phyloP scores from a whole-genome alignment of 2,113 vertebrate species.

The Rutilus rutilus region DNA sequence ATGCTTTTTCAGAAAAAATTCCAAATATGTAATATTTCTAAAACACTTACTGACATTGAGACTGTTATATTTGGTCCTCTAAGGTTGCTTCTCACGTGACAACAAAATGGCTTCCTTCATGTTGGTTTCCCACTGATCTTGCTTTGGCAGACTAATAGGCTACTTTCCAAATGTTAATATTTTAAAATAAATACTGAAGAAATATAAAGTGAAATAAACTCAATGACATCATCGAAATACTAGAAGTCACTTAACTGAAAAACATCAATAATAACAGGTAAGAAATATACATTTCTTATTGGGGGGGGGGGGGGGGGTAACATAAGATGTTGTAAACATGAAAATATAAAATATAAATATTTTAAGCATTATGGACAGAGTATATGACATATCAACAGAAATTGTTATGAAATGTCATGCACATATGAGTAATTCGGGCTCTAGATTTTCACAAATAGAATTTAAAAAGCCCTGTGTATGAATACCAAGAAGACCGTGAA shows the following conservation, averaged over 20 bases:
- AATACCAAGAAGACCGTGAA: not conserved
- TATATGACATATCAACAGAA: not conserved
- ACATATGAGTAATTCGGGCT: not conserved
- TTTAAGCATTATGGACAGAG: not conserved
- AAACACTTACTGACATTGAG: not conserved
- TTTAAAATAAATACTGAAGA: not conserved
- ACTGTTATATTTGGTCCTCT: not conserved
- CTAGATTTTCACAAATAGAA: not conserved
- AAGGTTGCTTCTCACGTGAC: not conserved
- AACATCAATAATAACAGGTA: not conserved
- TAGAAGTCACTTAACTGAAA: not conserved
- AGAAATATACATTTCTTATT: not conserved
- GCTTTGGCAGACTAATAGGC: not conserved
- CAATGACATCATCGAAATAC: not conserved
- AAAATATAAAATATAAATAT: not conserved
- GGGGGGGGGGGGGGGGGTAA: not conserved
- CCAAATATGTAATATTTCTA: not conserved
- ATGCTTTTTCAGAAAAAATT: not conserved
- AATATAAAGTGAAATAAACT: not conserved
- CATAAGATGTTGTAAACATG: not conserved
- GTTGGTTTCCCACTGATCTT: not conserved
- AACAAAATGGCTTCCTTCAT: not conserved
- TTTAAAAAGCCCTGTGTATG: not conserved
- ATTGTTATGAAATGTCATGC: not conserved
- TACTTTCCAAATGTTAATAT: not conserved